These are phyloP conservation scores for Delichon dasypus DNA, from an alignment of 2,797 vertebrate species.

Conservation along the genomic window DNA sequence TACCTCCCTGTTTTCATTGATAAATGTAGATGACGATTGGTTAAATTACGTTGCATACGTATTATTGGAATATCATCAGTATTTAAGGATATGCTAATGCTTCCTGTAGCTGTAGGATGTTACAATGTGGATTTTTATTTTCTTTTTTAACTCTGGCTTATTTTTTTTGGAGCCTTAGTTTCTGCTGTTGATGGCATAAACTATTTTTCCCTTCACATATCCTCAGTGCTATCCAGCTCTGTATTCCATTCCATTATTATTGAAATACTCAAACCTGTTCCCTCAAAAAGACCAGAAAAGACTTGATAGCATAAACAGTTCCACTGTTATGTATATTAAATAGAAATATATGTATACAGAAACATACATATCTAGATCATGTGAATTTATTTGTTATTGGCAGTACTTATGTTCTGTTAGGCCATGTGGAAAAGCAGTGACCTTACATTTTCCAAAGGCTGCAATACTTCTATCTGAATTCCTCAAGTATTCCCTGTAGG, in stretches of 20 bases:
- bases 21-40: background rate
- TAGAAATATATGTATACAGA: too few relatives aligned
- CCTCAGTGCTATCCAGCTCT: background rate
- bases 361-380: background rate
- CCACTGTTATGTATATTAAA: background rate
- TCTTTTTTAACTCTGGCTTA: background rate
- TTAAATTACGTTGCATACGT: background rate
- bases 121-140: background rate
- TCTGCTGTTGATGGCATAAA: background rate
- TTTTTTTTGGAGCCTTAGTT: background rate
- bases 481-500: background rate
- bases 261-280: background rate
- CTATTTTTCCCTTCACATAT: background rate
- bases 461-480: background rate
- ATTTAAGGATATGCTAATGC: background rate
- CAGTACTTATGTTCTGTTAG: background rate
- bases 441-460: background rate
- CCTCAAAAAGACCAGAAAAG: background rate
- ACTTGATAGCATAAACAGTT: background rate
- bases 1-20: background rate
- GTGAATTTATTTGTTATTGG: background rate
- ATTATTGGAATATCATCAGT: background rate
- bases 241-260: background rate
- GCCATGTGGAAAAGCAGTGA: background rate
- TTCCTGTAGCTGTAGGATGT: background rate